Conservation (phyloP, 2,888 invertebrate genomes). For the Leptura quadrifasciata region DNA sequence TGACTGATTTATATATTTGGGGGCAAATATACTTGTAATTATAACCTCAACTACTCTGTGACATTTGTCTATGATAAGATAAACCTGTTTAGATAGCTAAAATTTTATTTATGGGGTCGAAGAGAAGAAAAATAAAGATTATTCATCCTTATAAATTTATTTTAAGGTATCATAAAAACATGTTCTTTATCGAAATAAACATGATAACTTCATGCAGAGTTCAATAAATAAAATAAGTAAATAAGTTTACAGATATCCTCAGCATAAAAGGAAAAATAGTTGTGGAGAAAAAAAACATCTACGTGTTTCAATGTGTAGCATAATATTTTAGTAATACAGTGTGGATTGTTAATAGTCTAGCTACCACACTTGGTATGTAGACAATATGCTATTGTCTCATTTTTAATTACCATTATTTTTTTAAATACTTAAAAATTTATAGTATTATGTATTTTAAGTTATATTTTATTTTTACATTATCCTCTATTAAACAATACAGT, state of each 20-base stretch:
- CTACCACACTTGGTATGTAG: too few relatives aligned
- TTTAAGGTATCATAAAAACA: slow-evolving; percentile 36
- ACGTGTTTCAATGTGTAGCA: neutral
- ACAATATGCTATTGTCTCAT: too few relatives aligned
- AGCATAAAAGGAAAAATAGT: slow-evolving; percentile 18
- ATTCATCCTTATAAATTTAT: slow-evolving; percentile 14
- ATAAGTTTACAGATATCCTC: slow-evolving; percentile 20
- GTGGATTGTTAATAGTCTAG: too few relatives aligned
- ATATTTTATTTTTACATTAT: neutral
- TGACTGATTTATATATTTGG: too few relatives aligned
- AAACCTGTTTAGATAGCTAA: neutral
- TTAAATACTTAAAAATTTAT: too few relatives aligned
- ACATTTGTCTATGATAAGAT: slow-evolving; percentile 26
- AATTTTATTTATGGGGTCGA: neutral
- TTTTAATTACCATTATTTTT: too few relatives aligned
- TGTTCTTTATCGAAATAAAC: slow-evolving; percentile 27
- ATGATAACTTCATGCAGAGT: slow-evolving; percentile 38
- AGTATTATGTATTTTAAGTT: too few relatives aligned
- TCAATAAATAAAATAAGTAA: slow-evolving; percentile 29
- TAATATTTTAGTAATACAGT: neutral
- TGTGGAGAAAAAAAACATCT: slow-evolving; percentile 25
- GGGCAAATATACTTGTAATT: too few relatives aligned
- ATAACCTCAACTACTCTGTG: too few relatives aligned
- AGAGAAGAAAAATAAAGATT: slow-evolving; percentile 2
- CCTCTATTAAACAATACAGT: neutral